Conservation (phyloP, 2,888 invertebrate genomes). For the Chrysodeixis includens region DNA sequence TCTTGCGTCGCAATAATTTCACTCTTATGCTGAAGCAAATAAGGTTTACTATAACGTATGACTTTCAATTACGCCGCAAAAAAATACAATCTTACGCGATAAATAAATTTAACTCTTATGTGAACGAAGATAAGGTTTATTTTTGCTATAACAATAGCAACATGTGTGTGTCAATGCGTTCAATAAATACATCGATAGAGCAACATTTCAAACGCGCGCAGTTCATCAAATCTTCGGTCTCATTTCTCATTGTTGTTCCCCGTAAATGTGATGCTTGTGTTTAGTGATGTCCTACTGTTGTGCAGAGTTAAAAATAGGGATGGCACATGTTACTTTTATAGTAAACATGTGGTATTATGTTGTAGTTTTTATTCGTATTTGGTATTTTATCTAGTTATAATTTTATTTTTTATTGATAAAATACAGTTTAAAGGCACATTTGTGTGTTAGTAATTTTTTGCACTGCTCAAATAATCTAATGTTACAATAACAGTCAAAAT, state of each 20-base stretch:
- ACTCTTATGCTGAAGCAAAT: constrained; percentile 41
- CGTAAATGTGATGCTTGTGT: constrained; percentile 38
- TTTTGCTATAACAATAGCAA: constrained; percentile 31
- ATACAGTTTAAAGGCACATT: too few relatives aligned
- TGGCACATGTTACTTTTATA: neutral
- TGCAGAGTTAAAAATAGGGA: constrained; percentile 12
- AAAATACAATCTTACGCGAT: constrained; percentile 24
- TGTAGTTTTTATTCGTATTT: too few relatives aligned
- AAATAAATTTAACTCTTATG: constrained; percentile 39
- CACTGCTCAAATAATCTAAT: too few relatives aligned
- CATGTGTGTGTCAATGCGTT: constrained; percentile 51
- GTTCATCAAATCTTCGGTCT: constrained; percentile 83
- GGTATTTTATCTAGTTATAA: too few relatives aligned
- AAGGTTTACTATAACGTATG: constrained; percentile 57
- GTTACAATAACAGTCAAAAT: too few relatives aligned
- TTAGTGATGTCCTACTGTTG: constrained; percentile 62
- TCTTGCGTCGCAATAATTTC: constrained; percentile 7
- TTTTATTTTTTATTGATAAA: too few relatives aligned
- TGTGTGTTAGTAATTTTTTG: too few relatives aligned
- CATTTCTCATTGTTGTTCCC: constrained; percentile 78
- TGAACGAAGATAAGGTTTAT: constrained; percentile 42
- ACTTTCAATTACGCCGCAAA: constrained; percentile 34
- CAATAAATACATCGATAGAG: constrained; percentile 80
- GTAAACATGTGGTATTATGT: too few relatives aligned
- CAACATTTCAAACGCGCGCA: constrained; percentile 75